Percentiles rank a stretch among this genome's conserved stretches.
phyloP scores from a whole-genome alignment of 1,140 invertebrate species.

The Heterodera carotae region DNA sequence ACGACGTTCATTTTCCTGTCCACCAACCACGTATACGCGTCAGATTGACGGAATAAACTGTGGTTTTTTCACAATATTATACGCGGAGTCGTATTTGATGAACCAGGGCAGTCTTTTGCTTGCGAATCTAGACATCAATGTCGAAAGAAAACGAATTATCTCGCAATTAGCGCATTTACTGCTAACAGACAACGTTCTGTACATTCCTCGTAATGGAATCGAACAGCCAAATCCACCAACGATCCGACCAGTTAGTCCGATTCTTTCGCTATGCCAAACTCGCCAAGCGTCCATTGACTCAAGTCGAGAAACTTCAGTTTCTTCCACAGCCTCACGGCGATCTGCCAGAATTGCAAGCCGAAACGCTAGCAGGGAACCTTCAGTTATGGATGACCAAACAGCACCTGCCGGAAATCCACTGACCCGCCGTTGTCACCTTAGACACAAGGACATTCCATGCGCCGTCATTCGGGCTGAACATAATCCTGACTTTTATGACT shows the following conservation, averaged over 20 bases:
- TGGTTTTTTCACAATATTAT: neutral
- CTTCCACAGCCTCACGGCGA: no score
- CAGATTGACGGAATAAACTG: neutral
- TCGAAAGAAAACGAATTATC: neutral
- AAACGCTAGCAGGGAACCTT: no score
- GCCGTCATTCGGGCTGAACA: neutral
- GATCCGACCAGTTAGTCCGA: no score
- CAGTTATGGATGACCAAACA: neutral
- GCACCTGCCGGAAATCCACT: neutral
- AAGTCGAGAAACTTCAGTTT: neutral
- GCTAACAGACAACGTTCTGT: neutral
- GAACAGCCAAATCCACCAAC: neutral
- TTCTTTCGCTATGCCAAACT: neutral
- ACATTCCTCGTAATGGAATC: neutral
- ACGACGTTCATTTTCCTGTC: neutral
- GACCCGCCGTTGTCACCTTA: neutral
- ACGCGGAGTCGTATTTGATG: neutral
- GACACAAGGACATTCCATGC: neutral
- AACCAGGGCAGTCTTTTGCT: neutral
- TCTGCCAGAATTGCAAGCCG: neutral
- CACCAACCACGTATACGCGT: neutral
- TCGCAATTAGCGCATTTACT: neutral
- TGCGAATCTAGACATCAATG: neutral
- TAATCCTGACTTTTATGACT: neutral
- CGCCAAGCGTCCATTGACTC: neutral